Conservation (phyloP, 2,113 vertebrate genomes). For the Brachyhypopomus occidentalis region DNA sequence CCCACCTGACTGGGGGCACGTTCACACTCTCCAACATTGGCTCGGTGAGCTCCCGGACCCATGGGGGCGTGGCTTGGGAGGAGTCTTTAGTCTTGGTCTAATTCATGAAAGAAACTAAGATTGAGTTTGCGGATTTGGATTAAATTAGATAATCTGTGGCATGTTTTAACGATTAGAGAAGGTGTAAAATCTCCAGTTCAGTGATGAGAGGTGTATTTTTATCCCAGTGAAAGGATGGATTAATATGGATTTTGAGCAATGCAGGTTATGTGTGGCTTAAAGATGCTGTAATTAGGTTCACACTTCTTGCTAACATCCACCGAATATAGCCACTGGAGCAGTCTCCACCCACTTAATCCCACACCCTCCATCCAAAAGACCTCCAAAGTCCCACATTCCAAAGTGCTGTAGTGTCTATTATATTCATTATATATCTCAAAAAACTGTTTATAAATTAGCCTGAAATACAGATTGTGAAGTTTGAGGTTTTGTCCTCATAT, state of each 20-base stretch:
- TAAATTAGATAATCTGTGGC: background rate
- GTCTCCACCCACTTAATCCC: too few relatives aligned
- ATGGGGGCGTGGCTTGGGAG: background rate
- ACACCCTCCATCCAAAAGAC: too few relatives aligned
- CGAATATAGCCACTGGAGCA: too few relatives aligned
- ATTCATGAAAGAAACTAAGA: background rate
- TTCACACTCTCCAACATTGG: constrained; percentile 96
- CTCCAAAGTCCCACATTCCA: too few relatives aligned
- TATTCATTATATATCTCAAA: too few relatives aligned
- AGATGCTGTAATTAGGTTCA: too few relatives aligned
- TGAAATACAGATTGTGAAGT: too few relatives aligned
- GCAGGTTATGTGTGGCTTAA: background rate
- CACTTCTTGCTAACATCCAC: too few relatives aligned
- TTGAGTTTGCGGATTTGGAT: background rate
- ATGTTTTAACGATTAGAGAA: background rate
- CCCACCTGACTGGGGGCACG: constrained; percentile 86
- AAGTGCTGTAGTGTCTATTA: too few relatives aligned
- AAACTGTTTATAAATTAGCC: too few relatives aligned
- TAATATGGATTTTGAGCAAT: background rate
- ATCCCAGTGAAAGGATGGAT: background rate
- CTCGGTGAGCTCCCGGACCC: constrained; percentile 76
- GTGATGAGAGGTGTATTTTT: background rate
- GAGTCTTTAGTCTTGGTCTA: background rate
- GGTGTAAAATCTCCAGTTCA: background rate
- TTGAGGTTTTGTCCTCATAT: too few relatives aligned